These are phyloP conservation scores for Pteria penguin DNA, from an alignment of 2,888 invertebrate genomes.

Conservation along the genomic window DNA sequence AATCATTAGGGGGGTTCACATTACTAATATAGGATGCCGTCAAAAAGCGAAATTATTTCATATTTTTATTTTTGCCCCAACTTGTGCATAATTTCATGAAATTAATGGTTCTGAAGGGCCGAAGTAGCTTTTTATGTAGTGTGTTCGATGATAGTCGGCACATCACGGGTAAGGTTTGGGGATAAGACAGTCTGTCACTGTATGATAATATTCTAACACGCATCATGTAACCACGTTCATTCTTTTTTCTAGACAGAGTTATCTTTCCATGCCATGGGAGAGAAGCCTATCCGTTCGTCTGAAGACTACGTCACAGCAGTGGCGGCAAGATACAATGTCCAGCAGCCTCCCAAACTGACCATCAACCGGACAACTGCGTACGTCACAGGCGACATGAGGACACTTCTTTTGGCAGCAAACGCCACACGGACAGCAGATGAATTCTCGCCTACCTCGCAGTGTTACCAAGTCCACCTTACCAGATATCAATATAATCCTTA, in stretches of 20 bases:
- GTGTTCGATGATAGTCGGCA: no score
- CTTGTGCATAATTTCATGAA: no score
- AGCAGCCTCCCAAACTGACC: slow-evolving; percentile 39
- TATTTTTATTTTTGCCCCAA: no score
- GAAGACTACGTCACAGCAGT: slow-evolving; percentile 58
- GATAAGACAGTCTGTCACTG: no score
- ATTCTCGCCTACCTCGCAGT: slow-evolving; percentile 47
- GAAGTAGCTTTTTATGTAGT: no score
- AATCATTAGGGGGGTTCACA: no score
- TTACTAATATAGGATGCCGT: no score
- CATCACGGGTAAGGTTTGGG: no score
- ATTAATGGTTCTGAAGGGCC: no score
- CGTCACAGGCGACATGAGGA: slow-evolving; percentile 62
- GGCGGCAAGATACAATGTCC: slow-evolving; percentile 59
- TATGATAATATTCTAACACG: no score
- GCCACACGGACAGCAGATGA: background rate
- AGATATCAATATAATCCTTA: slow-evolving; percentile 64
- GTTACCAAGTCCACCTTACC: slow-evolving; percentile 68
- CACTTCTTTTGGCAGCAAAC: slow-evolving; percentile 8
- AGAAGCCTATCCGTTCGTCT: slow-evolving; percentile 59
- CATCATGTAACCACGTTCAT: no score
- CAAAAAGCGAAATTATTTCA: no score
- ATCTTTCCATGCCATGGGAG: slow-evolving; percentile 63
- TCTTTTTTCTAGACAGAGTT: slow-evolving; percentile 66
- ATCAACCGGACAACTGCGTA: slow-evolving; percentile 62